phyloP scores from a whole-genome alignment of 2,113 vertebrate species.

The Aegotheles bennettii region DNA sequence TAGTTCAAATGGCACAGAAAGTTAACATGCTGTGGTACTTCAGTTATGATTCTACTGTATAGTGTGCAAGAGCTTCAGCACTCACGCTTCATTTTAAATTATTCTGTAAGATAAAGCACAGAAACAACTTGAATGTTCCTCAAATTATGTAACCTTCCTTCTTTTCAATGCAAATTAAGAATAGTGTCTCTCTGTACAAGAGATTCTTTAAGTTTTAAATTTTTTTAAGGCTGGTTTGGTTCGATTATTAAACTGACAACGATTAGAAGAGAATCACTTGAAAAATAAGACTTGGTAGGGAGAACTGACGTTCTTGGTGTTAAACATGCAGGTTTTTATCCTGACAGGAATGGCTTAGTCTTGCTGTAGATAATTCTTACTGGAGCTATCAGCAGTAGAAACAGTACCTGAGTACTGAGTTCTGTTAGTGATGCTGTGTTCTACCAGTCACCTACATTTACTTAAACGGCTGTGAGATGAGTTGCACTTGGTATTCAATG shows the following conservation, averaged over 20 bases:
- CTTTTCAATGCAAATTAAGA: background rate
- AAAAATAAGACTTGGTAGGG: background rate
- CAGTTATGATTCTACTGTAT: background rate
- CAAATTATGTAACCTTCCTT: rapidly evolving
- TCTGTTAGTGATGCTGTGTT: background rate
- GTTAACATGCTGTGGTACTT: background rate
- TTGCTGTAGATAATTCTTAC: background rate
- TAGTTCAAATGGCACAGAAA: background rate
- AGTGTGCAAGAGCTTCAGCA: background rate
- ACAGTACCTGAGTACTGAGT: background rate
- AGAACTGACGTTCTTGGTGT: background rate
- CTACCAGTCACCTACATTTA: background rate
- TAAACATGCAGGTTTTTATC: background rate
- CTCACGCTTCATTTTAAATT: background rate
- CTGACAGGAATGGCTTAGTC: background rate
- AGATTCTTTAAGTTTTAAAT: background rate
- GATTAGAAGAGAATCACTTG: background rate
- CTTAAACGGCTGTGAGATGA: background rate
- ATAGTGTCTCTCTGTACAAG: background rate
- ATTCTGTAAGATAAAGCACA: background rate
- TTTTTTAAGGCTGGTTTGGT: background rate
- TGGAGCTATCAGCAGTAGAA: background rate
- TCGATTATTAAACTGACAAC: background rate
- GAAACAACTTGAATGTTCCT: background rate
- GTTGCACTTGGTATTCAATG: background rate